Percentiles rank a stretch among this genome's conserved stretches.
Evolutionary conservation across 1,140 invertebrate species (phyloP).

Genomic region (Neoseiulus cucumeris): DNA sequence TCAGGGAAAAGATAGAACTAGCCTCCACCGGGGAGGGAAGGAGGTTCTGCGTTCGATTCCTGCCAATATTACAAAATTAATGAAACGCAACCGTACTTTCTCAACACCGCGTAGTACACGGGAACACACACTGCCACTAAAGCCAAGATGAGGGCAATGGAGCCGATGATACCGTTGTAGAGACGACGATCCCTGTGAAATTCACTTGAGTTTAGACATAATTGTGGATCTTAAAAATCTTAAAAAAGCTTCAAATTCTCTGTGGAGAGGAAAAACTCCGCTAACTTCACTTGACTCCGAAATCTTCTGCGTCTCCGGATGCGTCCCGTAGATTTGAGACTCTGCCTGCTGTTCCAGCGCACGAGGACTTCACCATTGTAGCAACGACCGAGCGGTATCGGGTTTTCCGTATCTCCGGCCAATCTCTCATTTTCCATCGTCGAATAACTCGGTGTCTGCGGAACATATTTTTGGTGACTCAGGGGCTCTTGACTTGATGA

Average conservation of each 20-base stretch:
- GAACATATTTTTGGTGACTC: no score
- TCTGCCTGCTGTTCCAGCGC: conserved; percentile 1
- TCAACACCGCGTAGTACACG: neutral
- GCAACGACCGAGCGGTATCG: neutral
- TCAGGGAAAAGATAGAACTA: no score
- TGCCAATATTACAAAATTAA: no score
- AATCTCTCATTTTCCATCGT: conserved; percentile 2
- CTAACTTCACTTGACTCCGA: conserved; percentile 1
- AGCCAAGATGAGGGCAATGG: neutral
- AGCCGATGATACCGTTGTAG: neutral
- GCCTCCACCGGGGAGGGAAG: no score
- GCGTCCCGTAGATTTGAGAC: neutral
- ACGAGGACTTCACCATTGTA: conserved; percentile 6
- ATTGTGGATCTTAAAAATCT: no score
- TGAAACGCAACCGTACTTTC: neutral
- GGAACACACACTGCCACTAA: conserved; percentile 7
- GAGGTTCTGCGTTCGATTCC: no score
- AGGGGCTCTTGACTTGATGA: no score
- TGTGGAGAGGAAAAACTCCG: neutral
- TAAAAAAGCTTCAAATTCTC: no score
- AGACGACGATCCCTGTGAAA: neutral
- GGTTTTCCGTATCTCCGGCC: neutral
- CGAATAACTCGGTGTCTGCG: no score
- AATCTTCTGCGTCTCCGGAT: neutral
- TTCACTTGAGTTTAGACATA: no score